These are phyloP conservation scores for Pocillopora meandrina DNA, from an alignment of 92 coral and sea anemone species.

Conservation along the genomic window DNA sequence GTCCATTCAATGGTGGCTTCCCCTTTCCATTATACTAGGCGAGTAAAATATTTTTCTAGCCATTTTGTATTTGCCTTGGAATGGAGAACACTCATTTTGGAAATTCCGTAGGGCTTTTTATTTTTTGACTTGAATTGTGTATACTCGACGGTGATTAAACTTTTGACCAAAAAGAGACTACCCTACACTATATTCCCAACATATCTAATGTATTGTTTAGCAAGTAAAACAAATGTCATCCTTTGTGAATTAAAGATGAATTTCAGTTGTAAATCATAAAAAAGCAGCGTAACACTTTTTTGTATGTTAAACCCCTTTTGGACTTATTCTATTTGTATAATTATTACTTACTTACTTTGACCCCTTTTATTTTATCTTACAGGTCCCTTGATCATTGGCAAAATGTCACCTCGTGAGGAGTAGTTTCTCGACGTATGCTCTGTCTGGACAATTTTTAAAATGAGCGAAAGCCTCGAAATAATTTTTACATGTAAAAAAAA, in stretches of 20 bases:
- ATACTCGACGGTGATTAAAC: too few relatives aligned
- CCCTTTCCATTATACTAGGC: slow-evolving; percentile 33
- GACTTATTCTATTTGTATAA: background rate
- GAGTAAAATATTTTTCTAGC: background rate
- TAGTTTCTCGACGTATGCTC: slow-evolving; percentile 12
- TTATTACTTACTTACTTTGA: background rate
- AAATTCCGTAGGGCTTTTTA: too few relatives aligned
- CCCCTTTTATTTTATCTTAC: slow-evolving; percentile 2
- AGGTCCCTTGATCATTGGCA: slow-evolving; percentile 15
- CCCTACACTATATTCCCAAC: too few relatives aligned
- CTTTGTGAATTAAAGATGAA: too few relatives aligned
- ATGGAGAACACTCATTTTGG: too few relatives aligned
- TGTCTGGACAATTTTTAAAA: background rate
- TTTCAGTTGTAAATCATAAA: too few relatives aligned
- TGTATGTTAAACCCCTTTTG: background rate
- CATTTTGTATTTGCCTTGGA: background rate
- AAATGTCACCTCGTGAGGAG: slow-evolving; percentile 10
- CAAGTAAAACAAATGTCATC: too few relatives aligned
- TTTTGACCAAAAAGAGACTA: too few relatives aligned
- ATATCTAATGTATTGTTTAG: too few relatives aligned
- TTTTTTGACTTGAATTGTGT: too few relatives aligned
- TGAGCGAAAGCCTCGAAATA: slow-evolving; percentile 5
- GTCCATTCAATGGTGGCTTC: slow-evolving; percentile 24
- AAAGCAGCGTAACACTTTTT: background rate
- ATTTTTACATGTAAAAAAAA: slow-evolving; percentile 22